Base-by-base conservation (phyloP, 2,888 invertebrate genomes). In the Saturnia pavonia region DNA sequence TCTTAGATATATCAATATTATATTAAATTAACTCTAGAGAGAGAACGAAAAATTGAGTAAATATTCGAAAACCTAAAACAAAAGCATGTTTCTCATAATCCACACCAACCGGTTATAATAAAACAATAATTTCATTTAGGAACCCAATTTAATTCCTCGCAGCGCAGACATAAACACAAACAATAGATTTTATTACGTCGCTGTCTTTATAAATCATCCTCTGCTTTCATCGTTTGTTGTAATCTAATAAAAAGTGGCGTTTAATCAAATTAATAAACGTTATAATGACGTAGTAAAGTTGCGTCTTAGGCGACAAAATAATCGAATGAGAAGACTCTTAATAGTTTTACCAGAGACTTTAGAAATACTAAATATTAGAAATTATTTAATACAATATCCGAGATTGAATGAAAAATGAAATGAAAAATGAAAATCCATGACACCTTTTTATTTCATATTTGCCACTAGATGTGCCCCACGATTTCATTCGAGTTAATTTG, bases 191-290 rank as follows among this genome's bases (percentile, higher is more conserved):
- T 76, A 81, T 78, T 78, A 79, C 70, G 73, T 71, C 71, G 69
- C 68, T 68, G 71, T 68, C 75, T 79, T 83, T 82, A 84, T 80
- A 80, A 85, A 86, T 84, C 81, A 80, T 73, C 73, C 74, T 79
- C 76, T 76, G 79, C 78, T 80, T 83, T 82, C 76, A 74, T 74
- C 77, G 76, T 77, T 79, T 74, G 75, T 74, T 72, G 71, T 81
- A 80, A 83, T 82, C 83, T 81, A 83, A 83, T 83, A 82, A 83
- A 81, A 85, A 82, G 73, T 80, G 78, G 77, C 74, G 74, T 75
- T 76, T 79, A 80, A 82, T 81, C 72, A 74, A 82, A 82, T 84
- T 85, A 83, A 81, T 82, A 82, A 80, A 78, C 74, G 79, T 82
- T 79, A 77, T 75, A 77, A 73, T 75, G 72, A 70, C 71, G 75